Conservation (phyloP, 2,888 invertebrate genomes). For the Ceraclea dissimilis region DNA sequence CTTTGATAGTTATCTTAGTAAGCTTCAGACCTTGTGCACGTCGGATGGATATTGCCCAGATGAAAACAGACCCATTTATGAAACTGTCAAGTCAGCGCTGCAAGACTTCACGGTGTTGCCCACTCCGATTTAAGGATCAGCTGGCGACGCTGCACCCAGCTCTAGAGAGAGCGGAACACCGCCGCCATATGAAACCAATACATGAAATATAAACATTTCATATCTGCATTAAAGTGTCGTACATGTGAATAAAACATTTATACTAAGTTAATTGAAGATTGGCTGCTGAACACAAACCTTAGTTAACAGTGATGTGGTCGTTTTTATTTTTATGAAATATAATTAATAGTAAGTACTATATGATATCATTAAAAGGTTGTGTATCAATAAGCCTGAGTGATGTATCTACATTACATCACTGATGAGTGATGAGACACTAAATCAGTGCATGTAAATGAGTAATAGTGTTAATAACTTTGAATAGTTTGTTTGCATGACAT, state of each 20-base stretch:
- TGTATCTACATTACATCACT: too few species aligned
- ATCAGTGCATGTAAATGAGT: too few species aligned
- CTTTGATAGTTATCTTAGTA: constrained; percentile 88
- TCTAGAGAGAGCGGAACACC: constrained; percentile 25
- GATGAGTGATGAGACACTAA: too few species aligned
- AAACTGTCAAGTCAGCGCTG: constrained; percentile 83
- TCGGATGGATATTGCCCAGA: constrained; percentile 76
- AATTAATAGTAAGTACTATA: too few species aligned
- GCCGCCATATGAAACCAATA: constrained; percentile 24
- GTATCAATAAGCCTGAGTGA: not conserved
- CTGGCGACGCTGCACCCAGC: constrained; percentile 26
- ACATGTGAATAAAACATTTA: too few species aligned
- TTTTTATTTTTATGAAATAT: too few species aligned
- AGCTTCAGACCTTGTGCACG: constrained; percentile 83
- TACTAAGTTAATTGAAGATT: too few species aligned
- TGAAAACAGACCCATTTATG: constrained; percentile 79
- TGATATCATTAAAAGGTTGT: constrained; percentile 2
- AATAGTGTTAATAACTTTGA: not conserved
- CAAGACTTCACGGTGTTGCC: constrained; percentile 88
- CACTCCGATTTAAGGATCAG: constrained; percentile 68
- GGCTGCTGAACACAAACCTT: too few species aligned
- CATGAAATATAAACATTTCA: constrained; percentile 11
- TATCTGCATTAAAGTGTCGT: too few species aligned
- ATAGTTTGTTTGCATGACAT: not conserved
- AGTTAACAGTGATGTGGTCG: too few species aligned